Evolutionary conservation across 2,113 vertebrate genomes (phyloP), one percentile per base, ranked within the genome.

Genomic region (Apteryx owenii): DNA sequence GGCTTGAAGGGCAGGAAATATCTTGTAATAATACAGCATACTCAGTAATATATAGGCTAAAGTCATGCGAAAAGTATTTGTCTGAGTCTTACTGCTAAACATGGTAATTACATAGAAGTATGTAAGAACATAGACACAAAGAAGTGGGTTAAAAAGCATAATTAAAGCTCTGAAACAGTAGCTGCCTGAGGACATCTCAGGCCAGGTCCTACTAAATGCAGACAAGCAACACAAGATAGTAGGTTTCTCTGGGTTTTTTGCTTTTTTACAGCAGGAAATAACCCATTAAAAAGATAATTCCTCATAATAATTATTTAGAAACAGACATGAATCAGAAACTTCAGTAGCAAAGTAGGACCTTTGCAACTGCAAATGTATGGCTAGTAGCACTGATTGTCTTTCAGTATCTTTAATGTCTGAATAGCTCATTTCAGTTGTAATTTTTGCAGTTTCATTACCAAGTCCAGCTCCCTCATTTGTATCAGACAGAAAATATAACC

Each of bases 1-100:
- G 81, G 93, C 92, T 98, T 82, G 85, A 95, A 97, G 96, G 87
- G 2, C 96, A 98, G 98, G 96, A 98, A 98, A 94, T 96, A 89
- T 96, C 93, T 90, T 85, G 79, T 95, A 98, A 98, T 97, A 97
- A 97, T 94, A 97, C 8, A 79, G 93, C 65, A 77, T 66, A 87
- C 69, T 73, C 76, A 84, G 93, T 97, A 97, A 98, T 85, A 50
- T 94, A 97, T 70, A 97, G 95, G 92, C 78, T 97, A 97, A 96
- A 98, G 96, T 98, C 98, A 98, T 84, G 93, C 97, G 94, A 93
- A 96, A 98, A 98, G 83, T 96, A 98, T 98, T 97, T 95, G 94
- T 96, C 95, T 97, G 91, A 96, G 96, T 96, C 95, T 91, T 96
- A 96, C 95, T 94, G 94, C 96, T 96, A 95, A 97, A 98, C 94